Conservation (phyloP, 2,888 invertebrate genomes). For the Sicus ferrugineus region DNA sequence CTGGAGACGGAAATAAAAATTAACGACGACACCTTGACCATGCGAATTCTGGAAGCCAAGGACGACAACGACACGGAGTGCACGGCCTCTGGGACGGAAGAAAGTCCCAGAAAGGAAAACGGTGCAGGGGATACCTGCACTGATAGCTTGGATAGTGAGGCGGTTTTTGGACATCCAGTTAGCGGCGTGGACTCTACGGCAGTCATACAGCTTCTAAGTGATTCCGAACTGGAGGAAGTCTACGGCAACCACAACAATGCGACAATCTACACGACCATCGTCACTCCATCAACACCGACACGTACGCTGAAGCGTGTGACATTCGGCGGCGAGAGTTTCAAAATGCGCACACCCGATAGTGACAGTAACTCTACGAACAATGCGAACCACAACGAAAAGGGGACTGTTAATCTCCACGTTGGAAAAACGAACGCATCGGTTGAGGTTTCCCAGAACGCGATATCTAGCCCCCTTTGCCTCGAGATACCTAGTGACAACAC, state of each 20-base stretch:
- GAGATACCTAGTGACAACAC: conserved; percentile 63
- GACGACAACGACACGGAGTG: conserved; percentile 58
- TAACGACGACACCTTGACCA: conserved; percentile 81
- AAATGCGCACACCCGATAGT: conserved; percentile 85
- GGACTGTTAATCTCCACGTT: background rate
- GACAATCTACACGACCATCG: conserved; percentile 31
- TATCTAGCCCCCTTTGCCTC: conserved; percentile 52
- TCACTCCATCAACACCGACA: conserved; percentile 57
- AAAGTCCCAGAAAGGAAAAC: conserved; percentile 51
- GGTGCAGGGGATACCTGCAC: conserved; percentile 44
- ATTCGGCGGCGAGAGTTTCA: conserved; percentile 87
- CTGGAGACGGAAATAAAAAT: conserved; percentile 86
- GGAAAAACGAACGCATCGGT: background rate
- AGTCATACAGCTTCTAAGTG: conserved; percentile 71
- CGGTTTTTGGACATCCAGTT: conserved; percentile 61
- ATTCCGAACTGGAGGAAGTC: conserved; percentile 70
- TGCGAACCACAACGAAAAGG: conserved; percentile 25
- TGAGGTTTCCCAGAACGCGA: conserved; percentile 30
- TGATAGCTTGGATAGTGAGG: conserved; percentile 48
- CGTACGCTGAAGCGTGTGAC: conserved; percentile 77
- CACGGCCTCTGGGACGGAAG: background rate
- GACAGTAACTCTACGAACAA: conserved; percentile 69
- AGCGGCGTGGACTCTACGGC: conserved; percentile 53
- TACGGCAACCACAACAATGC: conserved; percentile 23
- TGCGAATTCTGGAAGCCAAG: conserved; percentile 78